phyloP scores from a whole-genome alignment of 1,140 invertebrate genomes.

The Aphelinus certus region DNA sequence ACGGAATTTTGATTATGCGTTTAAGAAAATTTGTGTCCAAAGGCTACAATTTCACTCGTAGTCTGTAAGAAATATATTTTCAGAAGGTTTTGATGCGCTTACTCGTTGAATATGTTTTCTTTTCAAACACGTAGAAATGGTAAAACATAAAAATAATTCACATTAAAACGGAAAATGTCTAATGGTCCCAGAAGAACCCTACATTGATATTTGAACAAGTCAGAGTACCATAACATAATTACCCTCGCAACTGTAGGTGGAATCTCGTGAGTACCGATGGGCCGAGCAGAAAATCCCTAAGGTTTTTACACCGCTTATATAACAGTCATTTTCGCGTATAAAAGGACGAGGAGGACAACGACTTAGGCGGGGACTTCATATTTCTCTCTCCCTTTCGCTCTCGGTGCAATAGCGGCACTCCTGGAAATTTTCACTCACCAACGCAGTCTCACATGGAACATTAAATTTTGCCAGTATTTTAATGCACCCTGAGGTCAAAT shows the following conservation, averaged over 20 bases:
- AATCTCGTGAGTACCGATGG: neutral
- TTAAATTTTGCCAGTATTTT: conserved; percentile 15
- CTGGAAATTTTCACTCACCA: conserved; percentile 4
- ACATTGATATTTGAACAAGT: neutral
- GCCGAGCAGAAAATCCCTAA: neutral
- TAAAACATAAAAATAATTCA: too few relatives aligned
- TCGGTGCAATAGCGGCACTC: neutral
- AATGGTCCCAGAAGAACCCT: too few relatives aligned
- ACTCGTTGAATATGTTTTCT: too few relatives aligned
- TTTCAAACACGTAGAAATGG: too few relatives aligned
- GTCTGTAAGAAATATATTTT: too few relatives aligned
- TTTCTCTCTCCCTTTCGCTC: neutral
- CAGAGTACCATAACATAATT: conserved; percentile 16
- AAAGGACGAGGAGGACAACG: neutral
- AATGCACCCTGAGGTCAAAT: neutral
- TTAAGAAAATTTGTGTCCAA: too few relatives aligned
- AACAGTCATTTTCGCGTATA: conserved; percentile 22
- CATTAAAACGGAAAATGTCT: too few relatives aligned
- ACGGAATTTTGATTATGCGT: too few relatives aligned
- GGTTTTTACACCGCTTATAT: conserved; percentile 13
- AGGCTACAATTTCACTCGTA: too few relatives aligned
- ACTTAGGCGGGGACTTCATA: too few relatives aligned
- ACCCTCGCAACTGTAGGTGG: neutral
- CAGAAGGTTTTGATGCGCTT: too few relatives aligned
- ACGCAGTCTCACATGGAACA: neutral